Evolutionary conservation across 2,113 vertebrate genomes (phyloP).

Genomic region (Sisor rabdophorus): DNA sequence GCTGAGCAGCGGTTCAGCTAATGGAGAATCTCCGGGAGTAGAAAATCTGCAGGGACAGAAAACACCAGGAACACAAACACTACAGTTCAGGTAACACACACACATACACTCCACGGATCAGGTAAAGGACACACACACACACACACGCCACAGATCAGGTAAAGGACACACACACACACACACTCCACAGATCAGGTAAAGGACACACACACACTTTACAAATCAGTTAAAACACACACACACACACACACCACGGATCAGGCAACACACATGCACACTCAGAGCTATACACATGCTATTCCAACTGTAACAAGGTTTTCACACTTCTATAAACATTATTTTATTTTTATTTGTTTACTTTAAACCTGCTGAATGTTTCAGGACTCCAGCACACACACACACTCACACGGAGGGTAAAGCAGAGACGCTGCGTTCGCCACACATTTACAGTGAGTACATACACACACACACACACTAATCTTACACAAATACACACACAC

Average conservation of each 20-base stretch:
- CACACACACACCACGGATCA: too few species aligned
- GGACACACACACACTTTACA: too few species aligned
- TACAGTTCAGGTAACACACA: conserved; percentile 77
- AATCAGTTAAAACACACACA: too few species aligned
- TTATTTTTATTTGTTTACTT: too few species aligned
- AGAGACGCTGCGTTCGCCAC: too few species aligned
- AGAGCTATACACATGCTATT: too few species aligned
- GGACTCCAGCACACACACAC: conserved; percentile 69
- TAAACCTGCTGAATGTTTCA: background rate
- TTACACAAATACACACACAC: background rate
- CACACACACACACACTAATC: background rate
- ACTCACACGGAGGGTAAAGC: conserved; percentile 58
- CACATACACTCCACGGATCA: too few species aligned
- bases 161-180: too few species aligned
- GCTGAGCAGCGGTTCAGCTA: conserved; percentile 86
- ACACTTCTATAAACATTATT: too few species aligned
- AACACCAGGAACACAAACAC: conserved; percentile 60
- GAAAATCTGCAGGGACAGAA: conserved; percentile 72
- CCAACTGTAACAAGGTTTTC: too few species aligned
- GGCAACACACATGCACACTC: too few species aligned
- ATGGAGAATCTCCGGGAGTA: conserved; percentile 78
- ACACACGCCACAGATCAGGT: conserved; percentile 48
- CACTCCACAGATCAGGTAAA: too few species aligned
- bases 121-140: conserved; percentile 56
- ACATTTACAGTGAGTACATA: conserved; percentile 64